Conservation (phyloP, 2,888 invertebrate genomes). For the Perdita meconis region DNA sequence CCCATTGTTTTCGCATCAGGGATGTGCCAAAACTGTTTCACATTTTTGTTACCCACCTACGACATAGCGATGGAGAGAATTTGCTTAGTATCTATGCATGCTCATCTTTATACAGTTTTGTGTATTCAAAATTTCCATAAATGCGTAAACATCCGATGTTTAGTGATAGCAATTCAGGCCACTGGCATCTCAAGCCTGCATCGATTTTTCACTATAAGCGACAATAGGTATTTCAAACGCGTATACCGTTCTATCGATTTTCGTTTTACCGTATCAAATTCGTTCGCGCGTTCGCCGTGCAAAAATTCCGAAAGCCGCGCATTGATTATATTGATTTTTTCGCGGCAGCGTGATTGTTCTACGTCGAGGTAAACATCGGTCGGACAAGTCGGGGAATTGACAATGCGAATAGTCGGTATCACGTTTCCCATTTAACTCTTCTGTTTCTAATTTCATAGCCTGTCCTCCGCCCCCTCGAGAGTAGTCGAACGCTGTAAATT, state of each 20-base stretch:
- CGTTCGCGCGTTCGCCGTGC: not conserved
- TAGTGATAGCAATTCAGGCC: no score
- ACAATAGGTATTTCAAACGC: not conserved
- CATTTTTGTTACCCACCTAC: no score
- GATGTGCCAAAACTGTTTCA: no score
- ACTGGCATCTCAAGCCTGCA: no score
- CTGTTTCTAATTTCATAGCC: conserved; percentile 29
- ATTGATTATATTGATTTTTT: conserved; percentile 12
- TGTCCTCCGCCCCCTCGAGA: not conserved
- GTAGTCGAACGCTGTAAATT: conserved; percentile 30
- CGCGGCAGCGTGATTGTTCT: not conserved
- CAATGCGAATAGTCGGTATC: conserved; percentile 10
- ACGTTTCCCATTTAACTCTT: conserved; percentile 31
- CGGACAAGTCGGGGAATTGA: conserved; percentile 20
- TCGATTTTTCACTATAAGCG: no score
- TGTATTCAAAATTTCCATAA: no score
- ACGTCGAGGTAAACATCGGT: not conserved
- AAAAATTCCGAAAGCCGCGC: not conserved
- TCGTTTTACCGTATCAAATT: not conserved
- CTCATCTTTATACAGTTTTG: no score
- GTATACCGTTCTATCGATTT: not conserved
- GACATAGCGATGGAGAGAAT: no score
- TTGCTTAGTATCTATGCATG: no score
- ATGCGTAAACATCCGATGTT: no score
- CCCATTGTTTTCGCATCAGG: no score